Base-by-base conservation (phyloP, 2,113 vertebrate genomes). In the Datnioides undecimradiatus region DNA sequence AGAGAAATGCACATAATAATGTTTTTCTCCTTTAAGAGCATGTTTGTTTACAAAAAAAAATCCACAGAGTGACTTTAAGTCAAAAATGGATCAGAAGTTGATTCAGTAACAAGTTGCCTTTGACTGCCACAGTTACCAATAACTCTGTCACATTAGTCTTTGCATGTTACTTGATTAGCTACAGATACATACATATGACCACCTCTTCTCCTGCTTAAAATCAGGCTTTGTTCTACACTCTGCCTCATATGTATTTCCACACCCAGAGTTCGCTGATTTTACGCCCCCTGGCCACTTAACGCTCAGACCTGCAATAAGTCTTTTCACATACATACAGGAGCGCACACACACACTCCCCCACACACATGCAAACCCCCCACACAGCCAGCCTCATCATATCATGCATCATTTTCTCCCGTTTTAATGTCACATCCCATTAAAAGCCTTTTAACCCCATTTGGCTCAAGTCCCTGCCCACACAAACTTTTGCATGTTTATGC, bases 401-500 rank as follows among this genome's bases (percentile, higher is more conserved):
- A 25, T 59, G 65, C 69, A 70, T 81, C 79, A 52, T 72, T 3
- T 46, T 46, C 60, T 80, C 54, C 51, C 34, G 0, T 79, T 81
- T 80, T 86, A 52, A 74, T 86, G 81, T 85, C 84, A 82, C 86
- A 83, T 68, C 66, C 72, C 87, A 70, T 89, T 84, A 82, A 84
- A 82, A 84, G 62, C 57, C 52, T 64, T 71, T 80, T 49, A 84
- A 83, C 75, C 73, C 51, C 69, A 67, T 83, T 71, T 77, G 79
- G 49, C 63, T 83, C 17, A 73, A 48, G 58, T 70, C 33, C 49
- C 75, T 75, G 66, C 74, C 85, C 41, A 82, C 83, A 45, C 73
- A 59, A 59, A 76, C 29, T 21, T 74, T 27, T 58, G 75, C 58
- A 33, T 49, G 67, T 79, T 73, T 12, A 29, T 11, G 19, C 66